Percentiles rank a stretch among this genome's conserved stretches.
phyloP scores from a whole-genome alignment of 92 coral and sea anemone species.

The Scolanthus callimorphus region DNA sequence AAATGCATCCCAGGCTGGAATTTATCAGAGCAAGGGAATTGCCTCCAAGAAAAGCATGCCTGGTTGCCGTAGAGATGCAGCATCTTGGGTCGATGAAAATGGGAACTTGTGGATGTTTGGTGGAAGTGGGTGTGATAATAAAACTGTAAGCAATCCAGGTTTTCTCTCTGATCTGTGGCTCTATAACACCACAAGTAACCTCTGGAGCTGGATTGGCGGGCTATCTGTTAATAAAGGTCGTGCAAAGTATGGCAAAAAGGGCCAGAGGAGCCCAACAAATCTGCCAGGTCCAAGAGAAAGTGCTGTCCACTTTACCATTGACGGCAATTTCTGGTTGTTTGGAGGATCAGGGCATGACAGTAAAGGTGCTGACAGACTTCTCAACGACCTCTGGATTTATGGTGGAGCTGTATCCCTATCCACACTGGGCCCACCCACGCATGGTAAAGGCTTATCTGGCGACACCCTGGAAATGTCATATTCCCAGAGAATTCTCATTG shows the following conservation, averaged over 20 bases:
- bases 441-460: constrained; percentile 53
- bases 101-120: constrained; percentile 86
- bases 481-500: constrained; percentile 71
- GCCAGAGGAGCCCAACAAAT: constrained; percentile 26
- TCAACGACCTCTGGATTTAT: constrained; percentile 73
- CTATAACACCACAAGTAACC: constrained; percentile 29
- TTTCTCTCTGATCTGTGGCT: constrained; percentile 81
- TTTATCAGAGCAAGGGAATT: constrained; percentile 30
- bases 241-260: constrained; percentile 45
- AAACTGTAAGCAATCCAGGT: constrained; percentile 37
- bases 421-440: constrained; percentile 14
- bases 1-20: constrained; percentile 35
- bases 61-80: constrained; percentile 67
- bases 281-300: constrained; percentile 76
- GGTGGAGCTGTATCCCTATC: background rate
- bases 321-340: constrained; percentile 55
- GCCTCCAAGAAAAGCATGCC: constrained; percentile 43
- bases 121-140: constrained; percentile 73
- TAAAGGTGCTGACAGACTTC: constrained; percentile 37
- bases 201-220: constrained; percentile 73
- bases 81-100: constrained; percentile 50
- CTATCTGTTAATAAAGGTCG: constrained; percentile 38
- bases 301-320: constrained; percentile 39
- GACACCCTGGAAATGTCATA: constrained; percentile 81
- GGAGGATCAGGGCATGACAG: constrained; percentile 74